Evolutionary conservation across 2,888 invertebrate genomes (phyloP), one percentile per base, ranked within the genome.

Genomic region (Panopea generosa): DNA sequence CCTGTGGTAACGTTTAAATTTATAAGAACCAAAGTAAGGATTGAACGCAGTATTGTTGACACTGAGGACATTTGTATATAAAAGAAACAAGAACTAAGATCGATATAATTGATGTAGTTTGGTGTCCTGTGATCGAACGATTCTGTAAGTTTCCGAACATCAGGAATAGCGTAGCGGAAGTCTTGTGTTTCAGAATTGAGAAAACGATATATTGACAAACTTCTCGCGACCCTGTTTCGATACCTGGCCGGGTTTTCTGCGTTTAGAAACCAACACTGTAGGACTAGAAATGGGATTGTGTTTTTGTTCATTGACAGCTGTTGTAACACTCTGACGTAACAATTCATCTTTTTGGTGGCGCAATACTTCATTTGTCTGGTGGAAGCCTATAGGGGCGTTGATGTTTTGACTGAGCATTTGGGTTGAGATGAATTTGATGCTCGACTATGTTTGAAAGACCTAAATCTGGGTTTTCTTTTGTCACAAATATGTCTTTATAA

Each of bases 1-100:
- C 77, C 72, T 66, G 70, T 0, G 79, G 79, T n/a, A 77, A 16
- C 77, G 47, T 4, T 65, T n/a, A 60, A 79, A 80, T 71, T 71
- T 83, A 33, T 57, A 79, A 2, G 79, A 77, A 14, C 79, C 77
- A 63, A 56, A 79, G 49, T 62, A 62, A 20, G 79, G 65, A 40
- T 72, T 79, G 53, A 72, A 80, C n/a, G 71, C 63, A 49, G 76
- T 68, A 27, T 56, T n/a, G 69, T 22, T 20, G 70, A 70, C 22
- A 52, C 63, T 6, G 26, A 9, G 52, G 63, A 62, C 24, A 72
- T 68, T 2, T 49, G 38, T 52, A 77, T 68, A 18, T 74, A 74
- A 38, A 77, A 74, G 43, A 80, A 0, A 82, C 45, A 79, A 7
- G 65, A 68, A 49, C 71, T 79, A 38, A 84, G 22, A 61, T 81